Evolutionary conservation across 2,797 vertebrate species (phyloP).

Genomic region (Enteromius radiatus): DNA sequence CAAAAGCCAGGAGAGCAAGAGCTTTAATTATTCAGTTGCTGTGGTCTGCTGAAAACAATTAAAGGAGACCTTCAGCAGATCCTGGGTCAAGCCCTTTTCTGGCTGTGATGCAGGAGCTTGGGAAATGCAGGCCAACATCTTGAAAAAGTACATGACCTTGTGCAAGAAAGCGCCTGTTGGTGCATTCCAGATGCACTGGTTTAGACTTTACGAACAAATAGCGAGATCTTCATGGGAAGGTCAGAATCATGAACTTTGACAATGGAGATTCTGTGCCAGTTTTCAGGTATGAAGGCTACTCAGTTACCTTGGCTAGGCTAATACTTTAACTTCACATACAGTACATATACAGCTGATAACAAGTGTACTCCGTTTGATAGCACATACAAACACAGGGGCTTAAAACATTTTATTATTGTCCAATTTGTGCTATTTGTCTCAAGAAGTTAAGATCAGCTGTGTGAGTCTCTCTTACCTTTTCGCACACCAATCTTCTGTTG

Average conservation of each 20-base stretch:
- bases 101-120: slow-evolving; percentile 63
- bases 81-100: slow-evolving; percentile 70
- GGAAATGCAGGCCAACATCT: slow-evolving; percentile 32
- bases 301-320: neutral
- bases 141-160: slow-evolving; percentile 1
- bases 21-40: slow-evolving; percentile 34
- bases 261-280: neutral
- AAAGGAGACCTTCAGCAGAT: slow-evolving; percentile 33
- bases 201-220: neutral
- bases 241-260: slow-evolving; percentile 11
- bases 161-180: neutral
- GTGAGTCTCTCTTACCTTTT: neutral
- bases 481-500: neutral
- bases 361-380: neutral
- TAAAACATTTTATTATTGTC: no score
- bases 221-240: slow-evolving; percentile 7
- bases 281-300: neutral
- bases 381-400: neutral
- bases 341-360: neutral
- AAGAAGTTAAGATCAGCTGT: neutral
- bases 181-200: neutral
- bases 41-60: slow-evolving; percentile 75
- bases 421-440: neutral
- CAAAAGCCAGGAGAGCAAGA: slow-evolving; percentile 32
- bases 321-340: neutral